Conservation (phyloP, 1,140 invertebrate species). For the Hermatobates lingyangjiaoensis region DNA sequence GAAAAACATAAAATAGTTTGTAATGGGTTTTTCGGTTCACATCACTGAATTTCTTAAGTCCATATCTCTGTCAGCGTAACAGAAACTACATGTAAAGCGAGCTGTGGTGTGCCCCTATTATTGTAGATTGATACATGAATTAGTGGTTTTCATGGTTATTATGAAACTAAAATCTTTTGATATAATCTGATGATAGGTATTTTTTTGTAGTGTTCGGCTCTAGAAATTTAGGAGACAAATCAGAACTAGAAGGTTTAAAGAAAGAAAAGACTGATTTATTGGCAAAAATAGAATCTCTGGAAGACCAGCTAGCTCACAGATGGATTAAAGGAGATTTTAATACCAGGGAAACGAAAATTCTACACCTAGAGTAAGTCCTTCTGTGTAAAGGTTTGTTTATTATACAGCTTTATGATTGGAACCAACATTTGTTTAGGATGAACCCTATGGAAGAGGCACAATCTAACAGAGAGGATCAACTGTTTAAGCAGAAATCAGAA, state of each 20-base stretch:
- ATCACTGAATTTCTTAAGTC: too few species aligned
- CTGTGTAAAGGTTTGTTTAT: not conserved
- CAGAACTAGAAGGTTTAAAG: slow-evolving; percentile 11
- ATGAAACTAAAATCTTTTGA: too few species aligned
- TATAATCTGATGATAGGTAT: too few species aligned
- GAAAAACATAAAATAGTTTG: too few species aligned
- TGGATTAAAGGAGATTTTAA: slow-evolving; percentile 20
- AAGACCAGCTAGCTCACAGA: slow-evolving; percentile 19
- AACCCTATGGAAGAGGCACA: slow-evolving; percentile 56
- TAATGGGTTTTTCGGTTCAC: too few species aligned
- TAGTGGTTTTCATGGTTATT: too few species aligned
- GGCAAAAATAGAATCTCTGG: slow-evolving; percentile 16
- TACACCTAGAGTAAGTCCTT: slow-evolving; percentile 18
- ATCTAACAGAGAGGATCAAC: slow-evolving; percentile 37
- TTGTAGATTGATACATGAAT: too few species aligned
- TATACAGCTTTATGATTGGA: not conserved
- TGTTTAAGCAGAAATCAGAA: slow-evolving; percentile 49
- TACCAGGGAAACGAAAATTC: slow-evolving; percentile 18
- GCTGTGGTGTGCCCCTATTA: too few species aligned
- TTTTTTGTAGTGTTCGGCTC: too few species aligned
- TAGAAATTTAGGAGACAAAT: not conserved
- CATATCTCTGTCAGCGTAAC: too few species aligned
- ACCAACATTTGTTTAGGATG: slow-evolving; percentile 30
- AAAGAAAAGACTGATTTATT: slow-evolving; percentile 16
- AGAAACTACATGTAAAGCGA: too few species aligned